A percentile compares a stretch with the other conserved stretches of the same genome.
phyloP scores from a whole-genome alignment of 2,113 vertebrate genomes.

The Crocuta crocuta region DNA sequence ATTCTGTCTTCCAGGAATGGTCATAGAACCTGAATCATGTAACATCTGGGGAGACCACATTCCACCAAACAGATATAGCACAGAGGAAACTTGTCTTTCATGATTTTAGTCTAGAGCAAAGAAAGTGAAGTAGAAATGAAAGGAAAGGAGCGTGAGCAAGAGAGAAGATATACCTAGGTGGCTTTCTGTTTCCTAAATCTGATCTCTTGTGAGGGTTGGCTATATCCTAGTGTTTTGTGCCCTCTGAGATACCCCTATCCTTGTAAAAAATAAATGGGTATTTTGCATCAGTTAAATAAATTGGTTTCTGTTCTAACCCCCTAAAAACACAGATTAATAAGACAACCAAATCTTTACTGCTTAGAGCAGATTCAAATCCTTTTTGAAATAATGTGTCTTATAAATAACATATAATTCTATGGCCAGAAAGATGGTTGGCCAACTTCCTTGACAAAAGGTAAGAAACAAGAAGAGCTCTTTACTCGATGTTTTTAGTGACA shows the following conservation, averaged over 20 bases:
- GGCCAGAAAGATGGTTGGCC: background rate
- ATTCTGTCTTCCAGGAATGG: background rate
- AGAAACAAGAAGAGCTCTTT: background rate
- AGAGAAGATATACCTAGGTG: too few species aligned
- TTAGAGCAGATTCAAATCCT: background rate
- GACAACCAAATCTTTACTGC: background rate
- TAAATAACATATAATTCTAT: background rate
- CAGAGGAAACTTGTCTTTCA: background rate
- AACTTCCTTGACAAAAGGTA: background rate
- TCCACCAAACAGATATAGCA: background rate
- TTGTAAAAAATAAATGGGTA: background rate
- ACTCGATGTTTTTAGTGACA: background rate
- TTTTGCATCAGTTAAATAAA: background rate
- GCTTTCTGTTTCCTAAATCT: background rate
- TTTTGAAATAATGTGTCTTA: background rate
- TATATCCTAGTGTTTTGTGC: background rate
- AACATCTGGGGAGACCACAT: too few species aligned
- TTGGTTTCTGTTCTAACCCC: background rate
- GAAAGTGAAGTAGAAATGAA: background rate
- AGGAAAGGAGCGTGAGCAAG: accelerated
- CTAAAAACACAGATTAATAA: background rate
- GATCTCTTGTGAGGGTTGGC: background rate
- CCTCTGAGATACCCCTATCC: background rate
- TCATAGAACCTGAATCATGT: background rate
- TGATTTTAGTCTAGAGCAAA: background rate